phyloP scores from a whole-genome alignment of 2,797 vertebrate genomes.

The Heterohyrax brucei region DNA sequence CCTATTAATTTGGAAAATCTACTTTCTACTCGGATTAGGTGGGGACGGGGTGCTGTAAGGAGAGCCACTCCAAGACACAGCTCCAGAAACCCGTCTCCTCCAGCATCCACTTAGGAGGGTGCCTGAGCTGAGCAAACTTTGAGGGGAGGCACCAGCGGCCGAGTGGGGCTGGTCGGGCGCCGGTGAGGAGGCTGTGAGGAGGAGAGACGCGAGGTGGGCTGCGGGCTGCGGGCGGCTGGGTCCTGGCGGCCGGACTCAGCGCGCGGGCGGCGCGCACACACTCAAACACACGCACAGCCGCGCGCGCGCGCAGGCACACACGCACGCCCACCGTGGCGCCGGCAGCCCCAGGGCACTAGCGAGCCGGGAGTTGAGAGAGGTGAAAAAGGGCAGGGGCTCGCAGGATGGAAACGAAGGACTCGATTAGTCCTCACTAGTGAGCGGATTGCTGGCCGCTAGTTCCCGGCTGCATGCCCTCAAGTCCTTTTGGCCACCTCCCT shows the following conservation, averaged over 20 bases:
- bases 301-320: conserved; percentile 62
- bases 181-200: not conserved
- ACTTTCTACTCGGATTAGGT: not conserved
- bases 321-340: conserved; percentile 36
- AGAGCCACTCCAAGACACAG: conserved; percentile 53
- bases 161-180: not conserved
- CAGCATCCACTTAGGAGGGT: not conserved
- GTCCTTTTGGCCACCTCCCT: not conserved
- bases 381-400: not conserved
- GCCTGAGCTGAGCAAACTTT: conserved; percentile 84
- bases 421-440: not conserved
- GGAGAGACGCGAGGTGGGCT: not conserved
- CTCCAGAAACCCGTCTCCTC: not conserved
- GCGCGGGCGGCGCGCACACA: conserved; percentile 45
- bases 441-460: not conserved
- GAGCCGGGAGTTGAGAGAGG: not conserved
- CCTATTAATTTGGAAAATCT: conserved; percentile 21
- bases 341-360: conserved; percentile 22
- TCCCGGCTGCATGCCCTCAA: not conserved
- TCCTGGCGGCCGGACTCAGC: conserved; percentile 52
- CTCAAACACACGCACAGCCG: not conserved
- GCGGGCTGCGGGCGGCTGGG: conserved; percentile 15
- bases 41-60: conserved; percentile 21
- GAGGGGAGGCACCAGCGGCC: not conserved
- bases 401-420: fast-evolving